Evolutionary conservation across 2,113 vertebrate species (phyloP).

Genomic region (Silurus meridionalis): DNA sequence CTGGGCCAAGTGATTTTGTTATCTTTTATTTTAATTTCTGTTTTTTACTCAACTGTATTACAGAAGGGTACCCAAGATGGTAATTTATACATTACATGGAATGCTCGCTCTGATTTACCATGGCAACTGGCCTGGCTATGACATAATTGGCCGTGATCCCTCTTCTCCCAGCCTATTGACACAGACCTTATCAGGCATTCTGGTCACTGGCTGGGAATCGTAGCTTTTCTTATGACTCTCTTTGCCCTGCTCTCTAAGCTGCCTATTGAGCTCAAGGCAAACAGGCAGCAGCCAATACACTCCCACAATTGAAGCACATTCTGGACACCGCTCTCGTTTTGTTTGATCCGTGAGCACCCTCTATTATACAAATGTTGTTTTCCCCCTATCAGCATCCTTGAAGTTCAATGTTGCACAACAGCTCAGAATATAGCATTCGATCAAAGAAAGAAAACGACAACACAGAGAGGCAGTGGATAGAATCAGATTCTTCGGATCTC

Average conservation of each 20-base stretch:
- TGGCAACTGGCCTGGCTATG: constrained; percentile 79
- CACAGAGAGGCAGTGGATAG: constrained; percentile 46
- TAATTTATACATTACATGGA: constrained; percentile 85
- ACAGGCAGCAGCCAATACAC: constrained; percentile 59
- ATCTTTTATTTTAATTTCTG: constrained; percentile 52
- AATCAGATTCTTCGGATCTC: constrained; percentile 52
- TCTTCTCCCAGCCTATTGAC: constrained; percentile 80
- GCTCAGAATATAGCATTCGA: constrained; percentile 51
- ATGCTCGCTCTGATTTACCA: constrained; percentile 80
- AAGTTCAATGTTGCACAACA: constrained; percentile 62
- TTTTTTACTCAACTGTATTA: constrained; percentile 81
- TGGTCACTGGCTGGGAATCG: constrained; percentile 81
- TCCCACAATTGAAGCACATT: constrained; percentile 60
- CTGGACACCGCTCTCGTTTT: constrained; percentile 57
- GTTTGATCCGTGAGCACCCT: constrained; percentile 58
- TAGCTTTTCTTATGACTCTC: constrained; percentile 76
- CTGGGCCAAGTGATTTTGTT: background rate
- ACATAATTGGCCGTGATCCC: constrained; percentile 84
- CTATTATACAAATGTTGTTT: constrained; percentile 73
- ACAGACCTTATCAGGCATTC: constrained; percentile 83
- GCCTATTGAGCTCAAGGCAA: constrained; percentile 69
- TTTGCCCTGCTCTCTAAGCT: constrained; percentile 74
- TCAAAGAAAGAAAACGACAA: constrained; percentile 31
- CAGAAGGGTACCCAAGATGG: constrained; percentile 68
- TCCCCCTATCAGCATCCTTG: constrained; percentile 61